Evolutionary conservation across 2,113 vertebrate genomes (phyloP).

Genomic region (Azemiops feae): DNA sequence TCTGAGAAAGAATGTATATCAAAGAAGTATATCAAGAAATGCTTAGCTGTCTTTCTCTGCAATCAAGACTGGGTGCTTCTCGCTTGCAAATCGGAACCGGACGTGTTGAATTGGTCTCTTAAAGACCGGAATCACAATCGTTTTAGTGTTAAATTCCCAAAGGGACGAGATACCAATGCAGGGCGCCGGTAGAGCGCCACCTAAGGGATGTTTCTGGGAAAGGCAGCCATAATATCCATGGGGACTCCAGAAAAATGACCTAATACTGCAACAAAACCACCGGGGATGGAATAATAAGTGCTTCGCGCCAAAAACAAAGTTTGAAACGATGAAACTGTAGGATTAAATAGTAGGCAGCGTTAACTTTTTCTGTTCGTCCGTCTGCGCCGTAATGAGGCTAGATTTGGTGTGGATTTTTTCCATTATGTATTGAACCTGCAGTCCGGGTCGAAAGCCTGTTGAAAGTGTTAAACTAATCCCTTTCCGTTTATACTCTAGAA

Average conservation of each 20-base stretch:
- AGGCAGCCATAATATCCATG: neutral
- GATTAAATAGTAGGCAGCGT: neutral
- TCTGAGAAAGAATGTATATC: neutral
- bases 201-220: neutral
- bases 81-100: neutral
- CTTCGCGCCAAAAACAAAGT: neutral
- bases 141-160: neutral
- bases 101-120: neutral
- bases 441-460: neutral
- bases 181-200: neutral
- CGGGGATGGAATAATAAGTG: neutral
- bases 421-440: neutral
- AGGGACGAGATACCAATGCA: neutral
- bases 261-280: neutral
- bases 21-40: neutral
- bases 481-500: neutral
- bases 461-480: neutral
- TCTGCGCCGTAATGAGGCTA: neutral
- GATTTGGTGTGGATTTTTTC: neutral
- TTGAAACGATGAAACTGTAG: neutral
- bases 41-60: neutral
- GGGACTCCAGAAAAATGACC: neutral
- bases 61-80: neutral
- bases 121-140: neutral
- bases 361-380: neutral